Evolutionary conservation across 2,888 invertebrate species (phyloP).

Genomic region (Meandrusa payeni): DNA sequence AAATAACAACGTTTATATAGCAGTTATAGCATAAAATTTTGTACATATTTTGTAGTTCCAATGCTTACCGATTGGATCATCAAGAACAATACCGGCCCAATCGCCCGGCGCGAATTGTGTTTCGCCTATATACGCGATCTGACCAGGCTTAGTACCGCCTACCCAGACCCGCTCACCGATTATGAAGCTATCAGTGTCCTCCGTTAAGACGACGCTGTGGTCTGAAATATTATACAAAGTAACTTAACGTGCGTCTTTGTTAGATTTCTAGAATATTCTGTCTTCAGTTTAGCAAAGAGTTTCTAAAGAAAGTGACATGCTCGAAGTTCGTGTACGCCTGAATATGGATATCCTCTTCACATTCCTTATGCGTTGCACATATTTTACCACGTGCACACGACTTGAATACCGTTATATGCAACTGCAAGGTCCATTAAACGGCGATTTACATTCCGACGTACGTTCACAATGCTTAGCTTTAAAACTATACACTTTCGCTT

Average conservation of each 20-base stretch:
- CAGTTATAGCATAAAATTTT: too few relatives aligned
- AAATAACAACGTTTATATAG: too few relatives aligned
- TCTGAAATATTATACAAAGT: constrained; percentile 75
- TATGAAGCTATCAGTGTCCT: constrained; percentile 96
- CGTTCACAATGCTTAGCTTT: constrained; percentile 54
- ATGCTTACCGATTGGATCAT: constrained; percentile 92
- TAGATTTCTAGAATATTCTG: constrained; percentile 11
- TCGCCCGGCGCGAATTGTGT: constrained; percentile 98
- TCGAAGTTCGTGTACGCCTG: constrained; percentile 45
- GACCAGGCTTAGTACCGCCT: constrained; percentile 94
- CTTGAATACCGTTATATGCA: constrained; percentile 64
- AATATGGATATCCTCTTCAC: constrained; percentile 52
- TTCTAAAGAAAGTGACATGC: constrained; percentile 36
- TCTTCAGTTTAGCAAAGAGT: constrained; percentile 20
- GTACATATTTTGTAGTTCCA: constrained; percentile 12
- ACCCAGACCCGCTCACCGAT: constrained; percentile 98
- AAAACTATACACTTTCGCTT: constrained; percentile 54
- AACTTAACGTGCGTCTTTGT: constrained; percentile 4
- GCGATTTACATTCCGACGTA: constrained; percentile 59
- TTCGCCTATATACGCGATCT: constrained; percentile 96
- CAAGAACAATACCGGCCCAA: constrained; percentile 98
- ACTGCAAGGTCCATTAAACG: constrained; percentile 62
- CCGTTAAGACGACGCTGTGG: constrained; percentile 90
- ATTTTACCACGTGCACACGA: constrained; percentile 51
- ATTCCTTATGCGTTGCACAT: constrained; percentile 54